Conservation (phyloP, 2,797 vertebrate genomes). For the Mus minutoides region DNA sequence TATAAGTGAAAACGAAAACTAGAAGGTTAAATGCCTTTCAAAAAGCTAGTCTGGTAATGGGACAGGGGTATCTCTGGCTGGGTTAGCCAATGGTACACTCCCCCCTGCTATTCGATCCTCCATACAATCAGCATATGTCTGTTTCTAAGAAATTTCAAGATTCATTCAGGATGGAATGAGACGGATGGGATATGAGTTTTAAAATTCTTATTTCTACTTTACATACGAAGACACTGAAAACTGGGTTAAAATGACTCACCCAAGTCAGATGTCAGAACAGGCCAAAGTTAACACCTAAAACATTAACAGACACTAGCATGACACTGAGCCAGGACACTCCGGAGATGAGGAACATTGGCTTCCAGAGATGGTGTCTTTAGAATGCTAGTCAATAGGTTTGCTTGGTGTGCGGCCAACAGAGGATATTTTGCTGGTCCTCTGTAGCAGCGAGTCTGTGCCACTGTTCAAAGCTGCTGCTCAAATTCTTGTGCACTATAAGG, state of each 20-base stretch:
- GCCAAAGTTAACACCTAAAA: background rate
- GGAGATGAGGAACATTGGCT: conserved; percentile 58
- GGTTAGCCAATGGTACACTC: background rate
- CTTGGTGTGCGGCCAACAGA: conserved; percentile 68
- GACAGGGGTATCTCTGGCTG: background rate
- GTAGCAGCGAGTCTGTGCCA: conserved; percentile 60
- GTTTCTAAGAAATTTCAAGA: background rate
- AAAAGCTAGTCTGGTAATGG: background rate
- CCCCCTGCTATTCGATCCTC: too few species aligned
- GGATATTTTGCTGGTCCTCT: conserved; percentile 67
- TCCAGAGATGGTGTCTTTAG: conserved; percentile 39
- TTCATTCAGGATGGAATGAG: background rate
- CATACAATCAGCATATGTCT: background rate
- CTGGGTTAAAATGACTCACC: background rate
- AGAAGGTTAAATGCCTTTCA: background rate
- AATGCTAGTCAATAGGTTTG: conserved; percentile 37
- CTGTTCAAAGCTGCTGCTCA: conserved; percentile 61
- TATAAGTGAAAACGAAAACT: background rate
- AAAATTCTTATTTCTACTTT: background rate
- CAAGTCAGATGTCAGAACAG: background rate
- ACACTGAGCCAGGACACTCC: background rate
- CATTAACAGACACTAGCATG: background rate
- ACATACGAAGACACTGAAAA: background rate
- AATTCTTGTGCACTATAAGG: conserved; percentile 49
- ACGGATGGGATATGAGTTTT: background rate